Evolutionary conservation across 2,797 vertebrate genomes (phyloP).

Genomic region (Bradypodion pumilum): DNA sequence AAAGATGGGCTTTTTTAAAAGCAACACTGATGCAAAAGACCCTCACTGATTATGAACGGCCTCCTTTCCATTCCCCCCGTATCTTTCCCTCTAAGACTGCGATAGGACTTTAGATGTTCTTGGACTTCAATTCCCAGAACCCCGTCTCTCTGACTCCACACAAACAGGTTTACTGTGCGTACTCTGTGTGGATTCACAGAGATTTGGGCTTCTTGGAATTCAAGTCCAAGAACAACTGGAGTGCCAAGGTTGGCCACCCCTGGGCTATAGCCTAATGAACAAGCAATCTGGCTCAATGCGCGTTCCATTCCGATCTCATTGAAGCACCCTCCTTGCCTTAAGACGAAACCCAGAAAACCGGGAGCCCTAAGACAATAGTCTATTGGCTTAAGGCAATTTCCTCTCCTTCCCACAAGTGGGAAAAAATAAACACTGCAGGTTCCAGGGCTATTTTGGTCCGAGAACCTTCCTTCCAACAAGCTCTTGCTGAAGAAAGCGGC

Average conservation of each 20-base stretch:
- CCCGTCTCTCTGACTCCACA: no score
- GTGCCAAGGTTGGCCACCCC: no score
- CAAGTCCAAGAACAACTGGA: no score
- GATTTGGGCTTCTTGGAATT: no score
- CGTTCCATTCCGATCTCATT: background rate
- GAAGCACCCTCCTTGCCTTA: background rate
- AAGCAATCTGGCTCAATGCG: background rate
- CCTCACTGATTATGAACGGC: no score
- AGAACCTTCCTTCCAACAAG: constrained; percentile 13
- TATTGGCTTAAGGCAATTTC: constrained; percentile 12
- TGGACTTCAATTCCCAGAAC: no score
- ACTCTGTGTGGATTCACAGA: no score
- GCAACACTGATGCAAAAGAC: constrained; percentile 13
- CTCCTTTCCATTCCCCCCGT: no score
- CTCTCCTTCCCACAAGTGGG: background rate
- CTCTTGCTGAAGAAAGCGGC: background rate
- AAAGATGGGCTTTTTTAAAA: background rate
- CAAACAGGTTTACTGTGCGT: no score
- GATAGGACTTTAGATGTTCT: no score
- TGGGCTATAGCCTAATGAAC: no score
- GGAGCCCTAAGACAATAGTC: constrained; percentile 25
- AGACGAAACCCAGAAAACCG: rapidly evolving
- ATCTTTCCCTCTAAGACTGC: no score
- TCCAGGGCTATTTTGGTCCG: constrained; percentile 34
- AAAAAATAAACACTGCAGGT: constrained; percentile 7